Base-by-base conservation (phyloP, 2,797 vertebrate genomes). In the Falco novaeseelandiae region DNA sequence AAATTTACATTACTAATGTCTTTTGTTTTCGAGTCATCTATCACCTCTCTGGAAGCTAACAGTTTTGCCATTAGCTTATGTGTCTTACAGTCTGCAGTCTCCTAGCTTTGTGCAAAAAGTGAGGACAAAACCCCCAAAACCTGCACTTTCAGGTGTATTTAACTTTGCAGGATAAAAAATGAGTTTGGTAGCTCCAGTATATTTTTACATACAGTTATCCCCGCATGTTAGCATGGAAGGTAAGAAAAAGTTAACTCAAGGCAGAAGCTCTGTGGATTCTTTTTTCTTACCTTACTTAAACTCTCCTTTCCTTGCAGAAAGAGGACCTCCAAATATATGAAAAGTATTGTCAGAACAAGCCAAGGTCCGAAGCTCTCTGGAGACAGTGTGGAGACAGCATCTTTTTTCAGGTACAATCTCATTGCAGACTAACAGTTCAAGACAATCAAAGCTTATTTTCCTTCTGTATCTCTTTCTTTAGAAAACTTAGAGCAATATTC, bases 301-400 rank as follows among this genome's bases (percentile, higher is more conserved):
- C 46, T 91, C 94, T 65, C 83, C 22, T 80, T 97, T 73, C 92
- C 65, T 96, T 88, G 48, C 97, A 99, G 99, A 99, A 99, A 98
- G 99, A 99, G 97, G 99, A 99, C 94, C 98, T 99, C 83, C 99
- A 99, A 96, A 98, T 99, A 96, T 99, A 99, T 97, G 99, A 99
- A 97, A 99, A 99, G 96, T 99, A 99, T 96, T 99, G 99, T 96
- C 99, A 99, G 97, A 99, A 99, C 94, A 99, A 99, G 84, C 99
- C 99, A 3, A 98, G 99, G 71, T 99, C 99, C 32, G 99, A 99
- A 96, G 98, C 99, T 65, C 98, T 99, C 73, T 99, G 99, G 99
- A 98, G 99, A 78, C 99, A 99, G 67, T 99, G 99, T 98, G 99
- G 99, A 95, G 99, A 99, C 97, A 99, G 99, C 78, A 98, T 98